Evolutionary conservation across 2,888 invertebrate species (phyloP).

Genomic region (Flabesymbios commensalis): DNA sequence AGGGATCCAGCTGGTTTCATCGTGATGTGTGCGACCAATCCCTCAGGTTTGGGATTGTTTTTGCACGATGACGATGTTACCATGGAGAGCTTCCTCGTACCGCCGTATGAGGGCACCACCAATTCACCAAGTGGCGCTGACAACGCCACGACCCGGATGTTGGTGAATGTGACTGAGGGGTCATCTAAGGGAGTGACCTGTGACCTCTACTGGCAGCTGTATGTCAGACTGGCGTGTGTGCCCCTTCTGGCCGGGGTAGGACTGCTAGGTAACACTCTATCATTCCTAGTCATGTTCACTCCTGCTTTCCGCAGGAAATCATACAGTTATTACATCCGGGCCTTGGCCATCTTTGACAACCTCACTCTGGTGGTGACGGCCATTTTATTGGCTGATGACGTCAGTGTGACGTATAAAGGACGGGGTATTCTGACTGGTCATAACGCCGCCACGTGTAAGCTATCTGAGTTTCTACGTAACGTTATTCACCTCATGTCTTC

Average conservation of each 20-base stretch:
- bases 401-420: neutral
- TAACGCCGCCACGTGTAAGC: constrained; percentile 17
- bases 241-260: constrained; percentile 13
- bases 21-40: too few relatives aligned
- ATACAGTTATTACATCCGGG: constrained; percentile 26
- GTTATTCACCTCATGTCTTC: constrained; percentile 25
- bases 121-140: too few relatives aligned
- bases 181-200: too few relatives aligned
- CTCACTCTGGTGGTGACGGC: constrained; percentile 16
- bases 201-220: constrained; percentile 13
- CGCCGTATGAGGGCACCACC: too few relatives aligned
- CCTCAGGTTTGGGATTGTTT: too few relatives aligned
- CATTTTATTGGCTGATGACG: constrained; percentile 6
- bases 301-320: constrained; percentile 21
- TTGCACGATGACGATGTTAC: too few relatives aligned
- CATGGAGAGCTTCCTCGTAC: too few relatives aligned
- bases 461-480: constrained; percentile 21
- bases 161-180: too few relatives aligned
- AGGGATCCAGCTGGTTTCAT: too few relatives aligned
- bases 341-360: constrained; percentile 26
- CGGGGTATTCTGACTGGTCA: constrained; percentile 2
- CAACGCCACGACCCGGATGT: too few relatives aligned
- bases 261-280: constrained; percentile 23
- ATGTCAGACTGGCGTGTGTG: constrained; percentile 12
- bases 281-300: constrained; percentile 23